Conservation (phyloP, 1,140 invertebrate species). For the Pseudomyrmex concolor region DNA sequence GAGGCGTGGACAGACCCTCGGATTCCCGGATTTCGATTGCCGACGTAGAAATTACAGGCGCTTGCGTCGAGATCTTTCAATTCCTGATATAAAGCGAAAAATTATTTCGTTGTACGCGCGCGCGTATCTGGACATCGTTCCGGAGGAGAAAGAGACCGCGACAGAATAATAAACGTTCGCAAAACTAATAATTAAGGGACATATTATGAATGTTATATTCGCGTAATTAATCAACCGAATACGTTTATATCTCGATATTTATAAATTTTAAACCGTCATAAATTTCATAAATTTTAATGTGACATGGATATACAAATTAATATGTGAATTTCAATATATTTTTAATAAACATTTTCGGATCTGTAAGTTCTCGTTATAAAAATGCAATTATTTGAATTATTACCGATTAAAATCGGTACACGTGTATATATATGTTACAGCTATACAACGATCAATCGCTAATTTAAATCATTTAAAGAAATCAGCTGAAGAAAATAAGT, state of each 20-base stretch:
- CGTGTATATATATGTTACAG: background rate
- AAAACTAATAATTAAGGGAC: conserved; percentile 19
- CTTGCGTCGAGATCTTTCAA: conserved; percentile 25
- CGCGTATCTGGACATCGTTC: too few species aligned
- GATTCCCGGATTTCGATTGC: conserved; percentile 56
- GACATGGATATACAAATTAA: conserved; percentile 18
- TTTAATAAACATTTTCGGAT: conserved; percentile 10
- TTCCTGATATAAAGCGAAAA: conserved; percentile 1
- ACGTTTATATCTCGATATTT: conserved; percentile 37
- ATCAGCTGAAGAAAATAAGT: background rate
- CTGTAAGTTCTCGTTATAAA: background rate
- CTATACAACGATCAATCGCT: too few species aligned
- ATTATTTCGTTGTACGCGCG: conserved; percentile 5
- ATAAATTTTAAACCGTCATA: conserved; percentile 50
- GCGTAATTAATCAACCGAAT: conserved; percentile 39
- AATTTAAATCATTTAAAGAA: too few species aligned
- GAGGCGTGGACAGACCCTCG: conserved; percentile 56
- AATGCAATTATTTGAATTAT: conserved; percentile 25
- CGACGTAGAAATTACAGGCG: conserved; percentile 55
- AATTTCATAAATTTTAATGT: conserved; percentile 54
- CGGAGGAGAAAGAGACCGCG: too few species aligned
- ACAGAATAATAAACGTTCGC: too few species aligned
- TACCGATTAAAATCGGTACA: background rate
- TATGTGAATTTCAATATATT: background rate
- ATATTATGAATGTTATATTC: conserved; percentile 25